Base-by-base conservation (phyloP, 2,113 vertebrate genomes). In the Gadus macrocephalus region DNA sequence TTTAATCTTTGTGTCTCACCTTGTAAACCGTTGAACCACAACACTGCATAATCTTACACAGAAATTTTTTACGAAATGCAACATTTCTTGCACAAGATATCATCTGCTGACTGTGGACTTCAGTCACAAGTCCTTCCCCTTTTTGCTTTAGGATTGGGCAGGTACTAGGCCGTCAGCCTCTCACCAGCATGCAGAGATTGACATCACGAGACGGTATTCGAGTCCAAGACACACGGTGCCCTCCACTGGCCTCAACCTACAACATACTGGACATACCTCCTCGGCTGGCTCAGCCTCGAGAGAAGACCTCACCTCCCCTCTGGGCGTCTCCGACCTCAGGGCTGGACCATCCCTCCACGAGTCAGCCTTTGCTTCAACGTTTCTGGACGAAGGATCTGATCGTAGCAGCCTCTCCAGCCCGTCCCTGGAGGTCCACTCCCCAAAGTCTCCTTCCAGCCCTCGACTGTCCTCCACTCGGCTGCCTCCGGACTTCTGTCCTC, bases 381-480 rank as follows among this genome's bases (percentile, higher is more conserved):
- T 27, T 0, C 17, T 67, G 25, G 5, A n/a, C 55, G 76, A 1
- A 53, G 82, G 68, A 69, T 63, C 61, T 28, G 74, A 87, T 0
- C 61, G 68, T 0, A 74, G 27, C 4, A 89, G 81, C 49, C 17
- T 88, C 28, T 90, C 89, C 0, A 58, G 79, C 9, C 81, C 83
- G 0, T 69, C 86, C 6, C 70, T 73, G 0, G 79, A 88, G 61
- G 83, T 81, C 0, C 77, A 82, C 49, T 78, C 76, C 31, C 87
- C 81, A 2, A 77, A 73, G 64, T 42, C 55, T 55, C 85, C 87
- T 55, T 11, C 72, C 7, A 86, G 73, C 60, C 87, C 81, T 0
- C 85, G 17, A 1, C 78, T 83, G 70, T 81, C 78, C 38, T 91
- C 90, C 53, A 84, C 86, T 14, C 86, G 81, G 14, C 72, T 78